Conservation (phyloP, 2,888 invertebrate species). For the Cephus pygmeus region DNA sequence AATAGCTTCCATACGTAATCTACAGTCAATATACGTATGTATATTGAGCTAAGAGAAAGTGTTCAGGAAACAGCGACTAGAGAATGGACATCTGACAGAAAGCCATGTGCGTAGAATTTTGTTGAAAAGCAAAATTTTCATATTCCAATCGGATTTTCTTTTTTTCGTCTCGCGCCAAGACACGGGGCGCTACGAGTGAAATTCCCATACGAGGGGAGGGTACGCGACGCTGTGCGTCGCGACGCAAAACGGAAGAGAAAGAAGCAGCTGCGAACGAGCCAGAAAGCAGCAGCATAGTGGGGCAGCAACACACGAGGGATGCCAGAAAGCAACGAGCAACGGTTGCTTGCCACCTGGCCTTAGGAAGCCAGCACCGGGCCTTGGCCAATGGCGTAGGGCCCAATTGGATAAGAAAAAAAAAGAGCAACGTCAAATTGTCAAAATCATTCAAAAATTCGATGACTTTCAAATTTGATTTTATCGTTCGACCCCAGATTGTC, state of each 20-base stretch:
- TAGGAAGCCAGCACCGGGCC: conserved; percentile 52
- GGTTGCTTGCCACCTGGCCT: conserved; percentile 63
- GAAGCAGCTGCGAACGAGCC: background rate
- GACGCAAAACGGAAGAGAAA: background rate
- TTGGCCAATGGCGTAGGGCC: conserved; percentile 45
- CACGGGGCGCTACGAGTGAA: background rate
- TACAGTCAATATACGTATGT: too few relatives aligned
- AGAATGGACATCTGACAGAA: too few relatives aligned
- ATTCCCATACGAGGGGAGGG: background rate
- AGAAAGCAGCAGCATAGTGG: background rate
- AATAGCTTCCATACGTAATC: too few relatives aligned
- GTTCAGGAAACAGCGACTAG: too few relatives aligned
- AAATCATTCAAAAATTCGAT: background rate
- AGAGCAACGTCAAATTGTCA: background rate
- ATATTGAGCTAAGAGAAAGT: too few relatives aligned
- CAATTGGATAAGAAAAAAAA: conserved; percentile 28
- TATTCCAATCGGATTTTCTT: fast-evolving
- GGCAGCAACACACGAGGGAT: conserved; percentile 41
- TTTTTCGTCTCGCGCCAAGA: background rate
- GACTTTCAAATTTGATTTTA: background rate
- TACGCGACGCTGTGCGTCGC: background rate
- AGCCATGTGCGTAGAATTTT: too few relatives aligned
- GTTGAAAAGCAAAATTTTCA: too few relatives aligned
- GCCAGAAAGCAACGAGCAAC: conserved; percentile 47
- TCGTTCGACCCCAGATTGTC: background rate